These are phyloP conservation scores for Panzeria rudis DNA, from an alignment of 2,888 invertebrate species.

Conservation along the genomic window DNA sequence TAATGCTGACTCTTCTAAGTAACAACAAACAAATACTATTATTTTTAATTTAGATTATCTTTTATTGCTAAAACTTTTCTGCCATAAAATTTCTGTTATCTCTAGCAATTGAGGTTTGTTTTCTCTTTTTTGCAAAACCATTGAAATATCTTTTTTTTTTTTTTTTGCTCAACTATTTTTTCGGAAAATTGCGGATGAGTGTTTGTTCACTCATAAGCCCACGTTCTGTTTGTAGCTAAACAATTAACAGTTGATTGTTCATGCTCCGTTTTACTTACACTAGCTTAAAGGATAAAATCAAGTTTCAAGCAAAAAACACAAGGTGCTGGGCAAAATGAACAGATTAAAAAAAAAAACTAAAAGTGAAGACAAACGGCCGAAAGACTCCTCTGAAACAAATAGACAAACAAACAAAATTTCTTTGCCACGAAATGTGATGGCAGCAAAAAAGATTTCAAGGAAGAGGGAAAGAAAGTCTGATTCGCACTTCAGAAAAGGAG, in stretches of 20 bases:
- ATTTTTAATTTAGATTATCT: not conserved
- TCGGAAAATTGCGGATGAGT: not conserved
- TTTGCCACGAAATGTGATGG: no score
- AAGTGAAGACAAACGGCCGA: not conserved
- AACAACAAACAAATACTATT: not conserved
- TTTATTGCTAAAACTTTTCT: not conserved
- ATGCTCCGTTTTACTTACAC: not conserved
- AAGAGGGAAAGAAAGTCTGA: constrained; percentile 36
- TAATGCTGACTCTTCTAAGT: not conserved
- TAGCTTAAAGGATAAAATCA: not conserved
- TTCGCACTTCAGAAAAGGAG: not conserved
- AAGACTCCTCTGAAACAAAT: not conserved
- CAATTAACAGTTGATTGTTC: constrained; percentile 44
- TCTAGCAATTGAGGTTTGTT: not conserved
- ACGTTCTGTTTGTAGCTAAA: not conserved
- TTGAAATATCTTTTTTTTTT: no score
- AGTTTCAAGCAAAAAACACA: not conserved
- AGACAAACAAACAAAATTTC: constrained; percentile 13
- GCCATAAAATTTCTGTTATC: constrained; percentile 31
- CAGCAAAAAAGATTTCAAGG: not conserved
- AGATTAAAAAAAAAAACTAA: not conserved
- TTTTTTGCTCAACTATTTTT: not conserved
- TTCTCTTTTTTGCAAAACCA: not conserved
- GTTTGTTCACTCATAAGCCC: no score
- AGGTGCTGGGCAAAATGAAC: not conserved